Conservation (phyloP, 2,888 invertebrate genomes). For the Schizaphis graminum region DNA sequence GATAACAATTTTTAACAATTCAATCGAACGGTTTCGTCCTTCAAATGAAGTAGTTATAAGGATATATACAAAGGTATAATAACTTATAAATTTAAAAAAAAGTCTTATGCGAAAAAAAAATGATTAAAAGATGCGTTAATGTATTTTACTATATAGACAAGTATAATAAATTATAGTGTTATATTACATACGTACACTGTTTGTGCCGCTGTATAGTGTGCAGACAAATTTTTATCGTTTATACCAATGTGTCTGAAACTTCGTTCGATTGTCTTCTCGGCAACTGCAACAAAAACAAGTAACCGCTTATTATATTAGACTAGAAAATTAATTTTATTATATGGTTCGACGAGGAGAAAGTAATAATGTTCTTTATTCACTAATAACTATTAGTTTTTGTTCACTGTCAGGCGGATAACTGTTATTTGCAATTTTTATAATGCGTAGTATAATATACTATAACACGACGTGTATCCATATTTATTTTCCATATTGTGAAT, state of each 20-base stretch:
- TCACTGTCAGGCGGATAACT: not conserved
- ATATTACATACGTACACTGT: not conserved
- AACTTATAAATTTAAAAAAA: not conserved
- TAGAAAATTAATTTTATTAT: conserved; percentile 37
- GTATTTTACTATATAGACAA: not conserved
- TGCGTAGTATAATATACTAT: not conserved
- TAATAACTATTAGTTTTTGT: not conserved
- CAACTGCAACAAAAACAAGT: not conserved
- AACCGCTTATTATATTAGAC: conserved; percentile 14
- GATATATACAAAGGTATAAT: not conserved
- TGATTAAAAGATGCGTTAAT: not conserved
- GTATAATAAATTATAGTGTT: not conserved
- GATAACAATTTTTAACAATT: not conserved
- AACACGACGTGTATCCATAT: not conserved
- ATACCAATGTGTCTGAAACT: not conserved
- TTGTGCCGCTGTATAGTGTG: too few species aligned
- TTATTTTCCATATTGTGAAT: not conserved
- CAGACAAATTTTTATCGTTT: not conserved
- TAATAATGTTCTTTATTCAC: conserved; percentile 19
- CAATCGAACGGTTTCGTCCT: not conserved
- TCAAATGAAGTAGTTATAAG: not conserved
- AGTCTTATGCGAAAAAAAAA: not conserved
- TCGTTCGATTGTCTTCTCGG: not conserved
- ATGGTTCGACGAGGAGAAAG: conserved; percentile 11
- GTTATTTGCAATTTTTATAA: not conserved